A percentile compares a stretch with the other conserved stretches of the same genome.
phyloP scores from a whole-genome alignment of 2,113 vertebrate genomes.

The Jacana jacana region DNA sequence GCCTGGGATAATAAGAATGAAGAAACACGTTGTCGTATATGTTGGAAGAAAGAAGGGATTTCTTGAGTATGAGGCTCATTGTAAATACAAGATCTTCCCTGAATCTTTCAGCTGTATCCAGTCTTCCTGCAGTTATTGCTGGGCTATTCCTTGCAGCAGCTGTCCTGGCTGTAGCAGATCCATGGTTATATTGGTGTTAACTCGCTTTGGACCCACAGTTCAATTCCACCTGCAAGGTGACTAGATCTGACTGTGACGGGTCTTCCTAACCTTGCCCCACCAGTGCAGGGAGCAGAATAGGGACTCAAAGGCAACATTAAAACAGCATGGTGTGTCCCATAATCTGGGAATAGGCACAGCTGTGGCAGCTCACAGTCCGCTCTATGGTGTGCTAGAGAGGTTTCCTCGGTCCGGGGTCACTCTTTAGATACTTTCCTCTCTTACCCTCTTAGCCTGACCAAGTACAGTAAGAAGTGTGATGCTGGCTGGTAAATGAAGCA shows the following conservation, averaged over 20 bases:
- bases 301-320: neutral
- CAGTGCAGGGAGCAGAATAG: neutral
- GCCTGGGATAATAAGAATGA: slow-evolving; percentile 33
- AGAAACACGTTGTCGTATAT: neutral
- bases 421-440: neutral
- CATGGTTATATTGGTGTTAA: neutral
- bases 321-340: neutral
- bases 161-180: neutral
- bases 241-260: neutral
- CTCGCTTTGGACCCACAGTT: neutral
- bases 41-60: neutral
- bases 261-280: neutral
- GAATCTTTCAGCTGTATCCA: neutral
- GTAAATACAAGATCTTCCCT: neutral
- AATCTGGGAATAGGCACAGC: neutral
- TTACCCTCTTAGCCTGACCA: neutral
- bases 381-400: neutral
- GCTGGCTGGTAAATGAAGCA: neutral
- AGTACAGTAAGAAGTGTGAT: neutral
- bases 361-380: neutral
- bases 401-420: neutral
- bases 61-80: neutral
- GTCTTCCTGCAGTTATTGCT: neutral
- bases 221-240: neutral
- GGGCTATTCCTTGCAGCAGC: neutral